Evolutionary conservation across 1,140 invertebrate genomes (phyloP), one percentile per base, ranked within the genome.

Genomic region (Hyposmocoma kahamanoa): DNA sequence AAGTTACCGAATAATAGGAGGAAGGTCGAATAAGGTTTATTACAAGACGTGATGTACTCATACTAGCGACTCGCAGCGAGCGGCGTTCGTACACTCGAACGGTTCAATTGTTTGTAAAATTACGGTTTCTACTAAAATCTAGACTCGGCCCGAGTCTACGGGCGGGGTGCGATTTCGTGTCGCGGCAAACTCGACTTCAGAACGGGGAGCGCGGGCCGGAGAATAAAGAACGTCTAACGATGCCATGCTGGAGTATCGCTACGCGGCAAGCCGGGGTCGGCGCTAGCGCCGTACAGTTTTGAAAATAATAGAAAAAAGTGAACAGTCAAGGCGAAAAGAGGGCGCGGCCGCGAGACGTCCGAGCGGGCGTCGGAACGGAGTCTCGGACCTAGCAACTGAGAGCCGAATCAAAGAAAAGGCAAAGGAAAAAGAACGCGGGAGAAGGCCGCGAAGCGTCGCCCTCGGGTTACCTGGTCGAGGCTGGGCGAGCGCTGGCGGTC

Each of bases 391-490:
- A 11, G 5, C 11, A 26, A 6, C 24, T 26, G 24, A n/a, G n/a
- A n/a, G n/a, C n/a, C n/a, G n/a, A n/a, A n/a, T n/a, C n/a, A n/a
- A n/a, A n/a, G n/a, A n/a, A n/a, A n/a, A n/a, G n/a, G n/a, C n/a
- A n/a, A n/a, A n/a, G n/a, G n/a, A n/a, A n/a, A n/a, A n/a, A n/a
- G n/a, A n/a, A n/a, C n/a, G n/a, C n/a, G n/a, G n/a, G n/a, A n/a
- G n/a, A n/a, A n/a, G n/a, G n/a, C n/a, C n/a, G n/a, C n/a, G n/a
- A n/a, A n/a, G n/a, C n/a, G n/a, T n/a, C n/a, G n/a, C n/a, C n/a
- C n/a, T 30, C 13, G 13, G 28, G 10, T 30, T 91, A 96, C 96
- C 94, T 97, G 95, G 88, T 98, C 96, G 83, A 93, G 93, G 72
- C 93, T 95, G 34, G 96, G 95, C 72, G 95, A 97, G 72, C 94